Conservation (phyloP, 2,113 vertebrate species). For the Empidonax alnorum region DNA sequence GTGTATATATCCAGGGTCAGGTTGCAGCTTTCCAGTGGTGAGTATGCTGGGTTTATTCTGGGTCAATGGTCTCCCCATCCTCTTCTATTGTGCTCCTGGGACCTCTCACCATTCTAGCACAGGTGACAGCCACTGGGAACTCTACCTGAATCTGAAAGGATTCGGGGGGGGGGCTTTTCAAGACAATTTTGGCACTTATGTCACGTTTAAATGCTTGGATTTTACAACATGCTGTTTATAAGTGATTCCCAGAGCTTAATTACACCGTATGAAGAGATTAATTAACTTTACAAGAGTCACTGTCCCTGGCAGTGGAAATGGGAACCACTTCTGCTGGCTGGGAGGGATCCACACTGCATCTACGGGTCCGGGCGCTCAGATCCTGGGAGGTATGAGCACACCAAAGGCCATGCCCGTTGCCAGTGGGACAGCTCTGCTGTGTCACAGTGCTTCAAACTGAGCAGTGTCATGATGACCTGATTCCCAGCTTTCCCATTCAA, state of each 20-base stretch:
- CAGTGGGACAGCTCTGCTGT: background rate
- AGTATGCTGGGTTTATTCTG: background rate
- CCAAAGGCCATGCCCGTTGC: background rate
- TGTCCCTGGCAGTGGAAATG: background rate
- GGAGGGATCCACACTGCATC: rapidly evolving
- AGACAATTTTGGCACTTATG: background rate
- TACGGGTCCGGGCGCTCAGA: background rate
- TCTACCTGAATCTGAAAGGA: background rate
- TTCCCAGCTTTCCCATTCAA: background rate
- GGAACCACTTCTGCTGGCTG: background rate
- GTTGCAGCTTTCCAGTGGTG: background rate
- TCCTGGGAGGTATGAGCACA: rapidly evolving
- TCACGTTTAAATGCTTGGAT: background rate
- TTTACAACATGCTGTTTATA: background rate
- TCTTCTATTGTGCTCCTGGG: background rate
- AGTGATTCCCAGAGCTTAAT: background rate
- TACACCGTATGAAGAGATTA: background rate
- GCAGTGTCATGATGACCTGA: constrained; percentile 13
- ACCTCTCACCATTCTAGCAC: background rate
- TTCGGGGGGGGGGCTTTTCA: background rate
- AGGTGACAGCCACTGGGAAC: background rate
- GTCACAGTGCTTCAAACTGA: background rate
- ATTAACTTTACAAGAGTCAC: background rate
- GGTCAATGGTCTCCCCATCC: rapidly evolving
- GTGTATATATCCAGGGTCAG: background rate